Evolutionary conservation across 2,113 vertebrate genomes (phyloP).

Genomic region (Empidonax alnorum): DNA sequence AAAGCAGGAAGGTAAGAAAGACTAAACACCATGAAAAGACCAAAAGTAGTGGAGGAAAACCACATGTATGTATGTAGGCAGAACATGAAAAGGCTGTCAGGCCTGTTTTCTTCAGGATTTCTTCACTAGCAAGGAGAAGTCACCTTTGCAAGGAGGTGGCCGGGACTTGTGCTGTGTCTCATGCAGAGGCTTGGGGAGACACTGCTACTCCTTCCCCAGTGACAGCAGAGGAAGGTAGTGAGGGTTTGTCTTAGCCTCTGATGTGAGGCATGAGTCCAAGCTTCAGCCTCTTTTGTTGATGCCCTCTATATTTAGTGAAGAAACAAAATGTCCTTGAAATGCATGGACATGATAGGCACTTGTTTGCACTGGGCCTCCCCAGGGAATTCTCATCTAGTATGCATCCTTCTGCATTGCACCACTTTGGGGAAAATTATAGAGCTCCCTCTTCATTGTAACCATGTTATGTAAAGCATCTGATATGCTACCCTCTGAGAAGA

Average conservation of each 20-base stretch:
- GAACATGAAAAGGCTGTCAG: background rate
- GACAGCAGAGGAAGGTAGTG: background rate
- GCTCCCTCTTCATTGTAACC: background rate
- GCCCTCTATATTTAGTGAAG: background rate
- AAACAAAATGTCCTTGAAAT: background rate
- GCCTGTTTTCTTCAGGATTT: background rate
- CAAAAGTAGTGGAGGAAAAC: background rate
- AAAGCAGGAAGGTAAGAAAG: background rate
- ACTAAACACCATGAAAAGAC: background rate
- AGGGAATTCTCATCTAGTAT: background rate
- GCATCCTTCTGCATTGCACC: background rate
- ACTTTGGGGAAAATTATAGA: background rate
- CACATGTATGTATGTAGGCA: background rate
- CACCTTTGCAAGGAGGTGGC: background rate
- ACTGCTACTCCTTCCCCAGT: background rate
- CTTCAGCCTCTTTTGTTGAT: background rate
- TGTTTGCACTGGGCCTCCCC: background rate
- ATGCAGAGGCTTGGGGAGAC: accelerated
- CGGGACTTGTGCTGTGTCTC: background rate
- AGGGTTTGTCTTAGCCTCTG: background rate
- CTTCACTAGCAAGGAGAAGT: background rate
- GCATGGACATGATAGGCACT: background rate
- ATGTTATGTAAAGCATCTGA: background rate
- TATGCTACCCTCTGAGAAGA: background rate
- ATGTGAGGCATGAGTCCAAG: background rate